Percentiles rank a stretch among this genome's conserved stretches.
Evolutionary conservation across 1,140 invertebrate species (phyloP).

Genomic region (Pseudomyrmex gracilis): DNA sequence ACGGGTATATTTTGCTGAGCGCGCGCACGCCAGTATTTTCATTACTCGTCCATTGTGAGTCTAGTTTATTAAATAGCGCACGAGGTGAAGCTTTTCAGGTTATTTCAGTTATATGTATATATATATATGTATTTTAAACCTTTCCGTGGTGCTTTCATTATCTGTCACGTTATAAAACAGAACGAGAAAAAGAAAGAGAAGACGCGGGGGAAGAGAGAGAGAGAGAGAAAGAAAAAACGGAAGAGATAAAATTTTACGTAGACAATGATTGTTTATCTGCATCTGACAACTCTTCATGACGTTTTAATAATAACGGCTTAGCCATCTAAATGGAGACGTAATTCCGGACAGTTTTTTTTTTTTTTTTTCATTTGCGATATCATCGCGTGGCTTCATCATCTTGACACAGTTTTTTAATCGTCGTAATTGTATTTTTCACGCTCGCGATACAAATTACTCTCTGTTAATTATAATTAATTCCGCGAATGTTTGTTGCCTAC

Average conservation of each 20-base stretch:
- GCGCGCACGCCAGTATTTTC: conserved; percentile 1
- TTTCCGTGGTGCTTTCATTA: conserved; percentile 17
- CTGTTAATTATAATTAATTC: conserved; percentile 18
- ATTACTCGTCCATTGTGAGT: conserved; percentile 8
- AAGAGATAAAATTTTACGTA: background rate
- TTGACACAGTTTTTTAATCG: background rate
- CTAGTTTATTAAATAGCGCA: conserved; percentile 9
- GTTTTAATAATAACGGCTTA: conserved; percentile 11
- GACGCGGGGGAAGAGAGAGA: background rate
- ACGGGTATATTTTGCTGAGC: too few relatives aligned
- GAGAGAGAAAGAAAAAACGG: background rate
- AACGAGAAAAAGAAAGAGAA: background rate
- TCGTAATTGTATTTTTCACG: background rate
- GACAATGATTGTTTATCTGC: background rate
- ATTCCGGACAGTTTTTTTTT: background rate
- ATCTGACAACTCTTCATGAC: background rate
- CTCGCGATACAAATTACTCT: too few relatives aligned
- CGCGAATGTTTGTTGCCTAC: background rate
- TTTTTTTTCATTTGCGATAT: conserved; percentile 12
- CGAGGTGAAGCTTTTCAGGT: background rate
- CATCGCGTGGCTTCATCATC: background rate
- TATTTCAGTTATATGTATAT: conserved; percentile 26
- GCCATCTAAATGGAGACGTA: background rate
- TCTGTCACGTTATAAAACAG: background rate
- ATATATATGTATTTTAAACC: conserved; percentile 22